A percentile compares a stretch with the other conserved stretches of the same genome.
Evolutionary conservation across 2,888 invertebrate genomes (phyloP).

Genomic region (Adelognathus sp.): DNA sequence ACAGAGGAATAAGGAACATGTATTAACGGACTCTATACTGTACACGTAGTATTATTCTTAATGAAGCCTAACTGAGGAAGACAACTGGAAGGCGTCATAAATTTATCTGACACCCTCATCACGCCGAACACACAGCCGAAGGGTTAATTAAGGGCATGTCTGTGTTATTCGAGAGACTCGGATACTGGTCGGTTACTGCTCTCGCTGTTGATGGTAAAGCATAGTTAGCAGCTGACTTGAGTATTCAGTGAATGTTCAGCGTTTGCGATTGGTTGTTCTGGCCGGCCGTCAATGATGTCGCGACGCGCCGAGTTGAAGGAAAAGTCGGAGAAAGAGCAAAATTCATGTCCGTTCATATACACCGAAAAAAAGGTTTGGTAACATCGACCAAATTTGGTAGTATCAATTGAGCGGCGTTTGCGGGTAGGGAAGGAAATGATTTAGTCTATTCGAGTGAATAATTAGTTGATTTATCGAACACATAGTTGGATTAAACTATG

Average conservation of each 20-base stretch:
- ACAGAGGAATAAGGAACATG: constrained; percentile 3
- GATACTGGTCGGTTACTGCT: not conserved
- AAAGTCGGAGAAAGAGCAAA: too few species aligned
- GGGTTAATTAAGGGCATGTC: constrained; percentile 14
- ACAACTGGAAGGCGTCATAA: constrained; percentile 64
- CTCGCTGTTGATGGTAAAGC: not conserved
- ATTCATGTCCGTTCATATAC: too few species aligned
- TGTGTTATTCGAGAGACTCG: not conserved
- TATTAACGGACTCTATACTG: not conserved
- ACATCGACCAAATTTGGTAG: too few species aligned
- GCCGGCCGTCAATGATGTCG: not conserved
- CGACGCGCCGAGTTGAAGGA: too few species aligned
- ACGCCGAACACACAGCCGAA: not conserved
- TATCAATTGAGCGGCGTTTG: too few species aligned
- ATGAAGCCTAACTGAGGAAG: constrained; percentile 60
- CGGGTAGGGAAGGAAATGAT: too few species aligned
- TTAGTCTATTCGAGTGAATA: too few species aligned
- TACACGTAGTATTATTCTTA: constrained; percentile 56
- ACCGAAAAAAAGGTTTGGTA: too few species aligned
- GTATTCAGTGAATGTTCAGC: too few species aligned
- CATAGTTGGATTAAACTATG: too few species aligned
- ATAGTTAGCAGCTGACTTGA: not conserved
- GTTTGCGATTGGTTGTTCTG: not conserved
- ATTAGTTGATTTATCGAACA: too few species aligned
- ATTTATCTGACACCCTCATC: constrained; percentile 65